A percentile compares a stretch with the other conserved stretches of the same genome.
These are phyloP conservation scores for Siderastrea siderea DNA, from an alignment of 92 coral and sea anemone species.

Conservation along the genomic window DNA sequence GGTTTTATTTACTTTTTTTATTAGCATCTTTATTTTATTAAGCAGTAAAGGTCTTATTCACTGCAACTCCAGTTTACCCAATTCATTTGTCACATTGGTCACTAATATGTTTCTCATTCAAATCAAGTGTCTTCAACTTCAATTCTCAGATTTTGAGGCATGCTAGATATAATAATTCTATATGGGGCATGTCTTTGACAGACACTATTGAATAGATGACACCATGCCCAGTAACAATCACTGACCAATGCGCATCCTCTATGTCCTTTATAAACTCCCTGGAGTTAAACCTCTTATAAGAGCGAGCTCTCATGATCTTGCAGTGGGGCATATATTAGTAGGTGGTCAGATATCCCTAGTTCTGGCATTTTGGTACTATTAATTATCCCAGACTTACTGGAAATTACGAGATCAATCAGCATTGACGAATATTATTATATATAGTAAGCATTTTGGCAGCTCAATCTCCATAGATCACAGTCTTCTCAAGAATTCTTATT, in stretches of 20 bases:
- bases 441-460: too few relatives aligned
- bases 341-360: background rate
- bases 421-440: background rate
- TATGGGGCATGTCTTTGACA: too few relatives aligned
- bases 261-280: background rate
- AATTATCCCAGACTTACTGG: background rate
- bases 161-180: too few relatives aligned
- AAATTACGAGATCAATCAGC: background rate
- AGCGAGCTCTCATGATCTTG: background rate
- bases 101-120: too few relatives aligned
- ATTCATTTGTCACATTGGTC: too few relatives aligned
- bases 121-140: too few relatives aligned
- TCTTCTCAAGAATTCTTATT: background rate
- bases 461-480: too few relatives aligned
- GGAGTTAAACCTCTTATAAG: background rate
- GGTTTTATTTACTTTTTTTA: too few relatives aligned
- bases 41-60: too few relatives aligned
- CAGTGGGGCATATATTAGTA: background rate
- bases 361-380: background rate
- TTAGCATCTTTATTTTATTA: too few relatives aligned
- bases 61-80: too few relatives aligned
- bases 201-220: background rate
- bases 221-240: slow-evolving; percentile 67
- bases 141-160: too few relatives aligned
- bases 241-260: slow-evolving; percentile 52